Evolutionary conservation across 2,113 vertebrate genomes (phyloP).

Genomic region (Arenaria interpres): DNA sequence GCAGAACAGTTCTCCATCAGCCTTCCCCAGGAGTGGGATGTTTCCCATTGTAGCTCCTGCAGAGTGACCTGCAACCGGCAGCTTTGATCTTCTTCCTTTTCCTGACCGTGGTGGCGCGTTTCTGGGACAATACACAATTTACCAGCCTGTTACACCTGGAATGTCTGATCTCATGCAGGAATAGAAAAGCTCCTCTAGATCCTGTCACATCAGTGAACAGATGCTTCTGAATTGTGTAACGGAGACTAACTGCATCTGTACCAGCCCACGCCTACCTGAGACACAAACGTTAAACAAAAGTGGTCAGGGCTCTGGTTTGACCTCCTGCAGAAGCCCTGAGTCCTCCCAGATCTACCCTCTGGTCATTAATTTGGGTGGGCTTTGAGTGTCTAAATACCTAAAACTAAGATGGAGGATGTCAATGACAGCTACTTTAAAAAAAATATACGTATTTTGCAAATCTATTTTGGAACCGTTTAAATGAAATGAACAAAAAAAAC

Average conservation of each 20-base stretch:
- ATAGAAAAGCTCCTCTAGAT: not conserved
- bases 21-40: not conserved
- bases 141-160: not conserved
- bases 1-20: not conserved
- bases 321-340: not conserved
- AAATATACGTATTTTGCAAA: not conserved
- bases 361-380: not conserved
- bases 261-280: not conserved
- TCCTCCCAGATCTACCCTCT: not conserved
- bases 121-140: not conserved
- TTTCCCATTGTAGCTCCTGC: not conserved
- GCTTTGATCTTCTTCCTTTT: not conserved
- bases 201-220: not conserved
- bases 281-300: not conserved
- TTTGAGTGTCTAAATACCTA: not conserved
- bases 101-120: not conserved
- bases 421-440: not conserved
- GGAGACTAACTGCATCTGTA: not conserved
- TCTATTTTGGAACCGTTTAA: not conserved
- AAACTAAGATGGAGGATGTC: not conserved
- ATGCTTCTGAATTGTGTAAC: not conserved
- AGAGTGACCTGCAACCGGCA: not conserved
- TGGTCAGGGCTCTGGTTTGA: not conserved
- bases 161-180: not conserved
- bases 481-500: not conserved